Conservation (phyloP, 2,888 invertebrate species). For the Acanthoscelides obtectus region DNA sequence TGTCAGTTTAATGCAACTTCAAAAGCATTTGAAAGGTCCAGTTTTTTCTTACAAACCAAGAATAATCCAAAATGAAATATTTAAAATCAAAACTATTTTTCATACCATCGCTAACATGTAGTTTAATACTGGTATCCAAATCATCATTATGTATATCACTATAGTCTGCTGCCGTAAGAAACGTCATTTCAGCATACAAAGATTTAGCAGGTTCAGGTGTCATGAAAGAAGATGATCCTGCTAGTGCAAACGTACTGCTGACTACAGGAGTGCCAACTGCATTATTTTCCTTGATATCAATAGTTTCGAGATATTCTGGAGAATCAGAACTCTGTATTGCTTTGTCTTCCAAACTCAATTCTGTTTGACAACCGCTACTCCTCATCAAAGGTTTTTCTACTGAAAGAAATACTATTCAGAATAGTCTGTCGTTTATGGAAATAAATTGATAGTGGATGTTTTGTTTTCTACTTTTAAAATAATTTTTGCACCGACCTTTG, state of each 20-base stretch:
- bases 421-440: no score
- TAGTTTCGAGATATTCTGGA: not conserved
- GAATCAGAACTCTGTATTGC: not conserved
- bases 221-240: not conserved
- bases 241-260: not conserved
- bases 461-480: no score
- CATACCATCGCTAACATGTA: not conserved
- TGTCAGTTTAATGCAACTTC: no score
- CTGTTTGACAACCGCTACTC: conserved; percentile 23
- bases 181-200: not conserved
- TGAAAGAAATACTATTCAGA: no score
- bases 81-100: no score
- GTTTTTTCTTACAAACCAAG: no score
- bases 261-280: no score
- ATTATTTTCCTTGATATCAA: not conserved
- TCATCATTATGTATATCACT: not conserved
- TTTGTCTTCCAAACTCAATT: conserved; percentile 3
- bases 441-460: no score
- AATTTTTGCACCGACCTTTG: no score
- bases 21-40: no score
- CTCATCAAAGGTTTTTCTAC: conserved; percentile 2
- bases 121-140: not conserved
- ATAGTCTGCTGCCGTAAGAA: not conserved
- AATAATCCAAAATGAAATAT: no score
- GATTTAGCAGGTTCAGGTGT: not conserved